These are phyloP conservation scores for Drosophila ironensis DNA, from an alignment of 1,140 invertebrate genomes.

Conservation along the genomic window DNA sequence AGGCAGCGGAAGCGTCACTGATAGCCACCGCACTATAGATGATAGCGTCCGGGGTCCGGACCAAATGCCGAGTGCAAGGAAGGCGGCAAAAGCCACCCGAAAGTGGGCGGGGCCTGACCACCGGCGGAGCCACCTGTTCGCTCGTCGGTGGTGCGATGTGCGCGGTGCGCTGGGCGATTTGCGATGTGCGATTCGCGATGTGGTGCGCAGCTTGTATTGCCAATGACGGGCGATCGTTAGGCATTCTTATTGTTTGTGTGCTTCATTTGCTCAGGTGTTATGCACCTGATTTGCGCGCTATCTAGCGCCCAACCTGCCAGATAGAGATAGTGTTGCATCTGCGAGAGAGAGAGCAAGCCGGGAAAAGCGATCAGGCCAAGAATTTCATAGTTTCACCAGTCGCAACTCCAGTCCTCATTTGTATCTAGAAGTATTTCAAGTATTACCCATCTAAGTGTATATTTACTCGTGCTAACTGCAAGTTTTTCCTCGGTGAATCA, in stretches of 20 bases:
- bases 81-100: conserved; percentile 25
- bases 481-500: conserved; percentile 7
- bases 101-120: conserved; percentile 61
- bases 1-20: conserved; percentile 60
- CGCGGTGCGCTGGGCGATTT: too few relatives aligned
- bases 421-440: too few relatives aligned
- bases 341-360: background rate
- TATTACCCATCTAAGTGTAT: too few relatives aligned
- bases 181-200: conserved; percentile 27
- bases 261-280: conserved; percentile 77
- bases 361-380: conserved; percentile 3
- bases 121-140: conserved; percentile 52
- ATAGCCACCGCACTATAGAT: conserved; percentile 19
- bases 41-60: conserved; percentile 28
- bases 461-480: too few relatives aligned
- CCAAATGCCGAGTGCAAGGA: conserved; percentile 68
- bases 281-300: conserved; percentile 74
- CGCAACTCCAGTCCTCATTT: too few relatives aligned
- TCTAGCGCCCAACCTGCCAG: conserved; percentile 57
- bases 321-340: conserved; percentile 41
- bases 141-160: conserved; percentile 15
- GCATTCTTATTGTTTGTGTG: conserved; percentile 46
- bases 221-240: conserved; percentile 64
- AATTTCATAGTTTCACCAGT: too few relatives aligned
- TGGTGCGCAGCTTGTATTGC: conserved; percentile 40